Base-by-base conservation (phyloP, 1,140 invertebrate species). In the Apis dorsata region DNA sequence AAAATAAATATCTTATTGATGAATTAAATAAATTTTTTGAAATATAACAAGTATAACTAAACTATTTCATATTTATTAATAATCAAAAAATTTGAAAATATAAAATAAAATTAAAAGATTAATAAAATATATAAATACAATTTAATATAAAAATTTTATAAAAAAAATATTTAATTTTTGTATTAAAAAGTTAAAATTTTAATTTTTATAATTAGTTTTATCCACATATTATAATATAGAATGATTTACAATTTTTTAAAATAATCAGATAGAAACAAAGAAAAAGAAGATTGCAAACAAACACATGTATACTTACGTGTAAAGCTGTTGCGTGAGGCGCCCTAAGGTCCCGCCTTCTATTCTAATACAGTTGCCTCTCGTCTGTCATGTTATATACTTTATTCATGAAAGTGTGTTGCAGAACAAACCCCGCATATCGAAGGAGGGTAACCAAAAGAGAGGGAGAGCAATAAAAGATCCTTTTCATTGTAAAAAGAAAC, bases 341-440 rank as follows among this genome's bases (percentile, higher is more conserved):
- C 84, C 71, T 85, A 73, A 51, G 57, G 71, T 57, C 71, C 85
- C 78, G 79, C 75, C 75, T 74, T 62, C 66, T 51, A 74, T 75
- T 79, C 71, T 83, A 71, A 75, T 73, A 70, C 60, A 76, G 78
- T 86, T 44, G 34, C 69, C 76, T 73, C 60, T 76, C 51, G 75
- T 83, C 74, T 66, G 75, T 86, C 75, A 53, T 21, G 73, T 85
- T 65, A 83, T 59, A 44, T 44, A 44, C 34, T 44, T 78, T 79
- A 83, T 79, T 77, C 80, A 82, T 65, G 71, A 66, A 55, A 65
- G 83, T 70, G 68, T 85, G 70, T 68, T 59, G 77, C 21, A 62
- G 60, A 62, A 70, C 84, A 76, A 79, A 70, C 77, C 73, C 28
- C 65, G 73, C 60, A 49, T 83, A 66, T 86, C 79, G 80, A 62